Evolutionary conservation across 2,888 invertebrate species (phyloP), one percentile per base, ranked within the genome.

Genomic region (Limenitis camilla): DNA sequence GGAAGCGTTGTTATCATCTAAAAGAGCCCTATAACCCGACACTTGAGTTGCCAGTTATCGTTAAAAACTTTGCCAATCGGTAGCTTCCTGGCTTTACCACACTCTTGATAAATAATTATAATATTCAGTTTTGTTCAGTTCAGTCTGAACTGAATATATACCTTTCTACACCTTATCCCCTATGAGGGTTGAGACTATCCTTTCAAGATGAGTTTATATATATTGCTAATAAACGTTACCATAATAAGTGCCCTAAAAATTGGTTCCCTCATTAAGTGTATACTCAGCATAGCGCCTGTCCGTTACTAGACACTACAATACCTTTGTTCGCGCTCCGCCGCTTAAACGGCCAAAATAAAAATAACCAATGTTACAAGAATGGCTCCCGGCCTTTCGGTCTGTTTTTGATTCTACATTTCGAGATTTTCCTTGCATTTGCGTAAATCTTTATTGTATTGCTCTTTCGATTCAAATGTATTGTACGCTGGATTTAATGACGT

Each of bases 301-400:
- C 41, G 43, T 33, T 42, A 10, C 44, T 6, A 44, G 44, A 40
- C 32, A 52, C 49, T 36, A 49, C 42, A 45, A 41, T 48, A 49
- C 53, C 51, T 54, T 52, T 54, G 54, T 54, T 53, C 44, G 38
- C 8, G 44, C 44, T 41, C 38, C 36, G 10, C 48, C 39, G 40
- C 40, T 50, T 54, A 56, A 52, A 49, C 44, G 48, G 39, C 44
- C 19, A 51, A 56, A 53, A 56, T 53, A 51, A 56, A 56, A 49
- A 53, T 48, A 51, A 48, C 40, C 36, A 43, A 49, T 41, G 45
- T 42, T 30, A 44, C 48, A 40, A 56, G 48, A 40, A 52, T 49
- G 42, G 51, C 39, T 40, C 33, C 31, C 35, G 19, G 28, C 40
- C 33, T 38, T 51, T 45, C 19, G 31, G 33, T 53, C 44, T 33